A percentile compares a stretch with the other conserved stretches of the same genome.
Evolutionary conservation across 2,113 vertebrate species (phyloP).

Genomic region (Cynocephalus volans): DNA sequence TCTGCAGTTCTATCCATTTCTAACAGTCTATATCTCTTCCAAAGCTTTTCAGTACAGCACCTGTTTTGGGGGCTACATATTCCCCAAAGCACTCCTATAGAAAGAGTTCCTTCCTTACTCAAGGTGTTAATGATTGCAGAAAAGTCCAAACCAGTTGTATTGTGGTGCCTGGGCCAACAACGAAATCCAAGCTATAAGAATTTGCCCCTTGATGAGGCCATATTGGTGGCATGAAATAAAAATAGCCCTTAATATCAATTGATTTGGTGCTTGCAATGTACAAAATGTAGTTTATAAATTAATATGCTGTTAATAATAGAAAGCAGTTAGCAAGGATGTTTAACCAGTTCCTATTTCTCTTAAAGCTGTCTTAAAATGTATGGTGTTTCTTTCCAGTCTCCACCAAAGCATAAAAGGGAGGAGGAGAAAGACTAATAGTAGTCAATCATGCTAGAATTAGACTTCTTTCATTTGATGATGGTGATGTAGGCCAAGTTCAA

Average conservation of each 20-base stretch:
- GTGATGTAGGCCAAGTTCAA: background rate
- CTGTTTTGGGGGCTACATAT: slow-evolving; percentile 3
- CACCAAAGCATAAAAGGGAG: background rate
- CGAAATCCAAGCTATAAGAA: slow-evolving; percentile 35
- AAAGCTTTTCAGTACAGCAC: background rate
- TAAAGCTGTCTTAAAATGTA: slow-evolving; percentile 49
- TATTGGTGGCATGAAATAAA: slow-evolving; percentile 66
- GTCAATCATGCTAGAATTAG: slow-evolving; percentile 5
- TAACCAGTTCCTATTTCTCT: slow-evolving; percentile 49
- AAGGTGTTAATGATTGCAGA: slow-evolving; percentile 43
- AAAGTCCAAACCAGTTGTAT: slow-evolving; percentile 45
- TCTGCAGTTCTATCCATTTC: background rate
- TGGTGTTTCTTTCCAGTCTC: slow-evolving; percentile 15
- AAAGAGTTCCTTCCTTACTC: slow-evolving; percentile 44
- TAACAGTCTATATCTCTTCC: slow-evolving; percentile 7
- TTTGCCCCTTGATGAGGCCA: slow-evolving; percentile 15
- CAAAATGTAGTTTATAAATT: slow-evolving; percentile 66
- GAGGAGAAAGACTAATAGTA: background rate
- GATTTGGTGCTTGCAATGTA: slow-evolving; percentile 19
- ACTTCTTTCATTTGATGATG: slow-evolving; percentile 41
- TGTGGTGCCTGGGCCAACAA: background rate
- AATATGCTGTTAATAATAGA: slow-evolving; percentile 45
- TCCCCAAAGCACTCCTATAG: slow-evolving; percentile 10
- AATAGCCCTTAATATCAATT: slow-evolving; percentile 54
- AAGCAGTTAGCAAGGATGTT: background rate